Base-by-base conservation (phyloP, 2,113 vertebrate genomes). In the Channa argus region DNA sequence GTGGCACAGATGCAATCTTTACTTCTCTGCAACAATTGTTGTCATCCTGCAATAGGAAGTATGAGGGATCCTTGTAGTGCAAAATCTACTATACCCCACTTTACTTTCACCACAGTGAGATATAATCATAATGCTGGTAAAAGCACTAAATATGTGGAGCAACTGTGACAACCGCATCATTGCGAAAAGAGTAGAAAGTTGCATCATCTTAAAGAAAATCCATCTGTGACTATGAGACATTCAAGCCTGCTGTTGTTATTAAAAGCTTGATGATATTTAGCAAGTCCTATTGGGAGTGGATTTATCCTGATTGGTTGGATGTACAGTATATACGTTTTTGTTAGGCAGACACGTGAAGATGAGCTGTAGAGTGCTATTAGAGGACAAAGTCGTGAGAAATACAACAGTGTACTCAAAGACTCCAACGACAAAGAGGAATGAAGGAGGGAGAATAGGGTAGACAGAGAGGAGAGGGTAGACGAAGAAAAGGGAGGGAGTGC, bases 401-500 rank as follows among this genome's bases (percentile, higher is more conserved):
- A 64, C 66, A 75, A 58, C 41, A n/a, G 15, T 44, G 56, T 64
- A 68, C 41, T 84, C 76, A 82, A 71, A 83, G 76, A 77, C 67
- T 73, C 75, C 71, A 86, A 81, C 63, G 85, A 76, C 75, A 74
- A 78, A 77, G 75, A 86, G 65, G 74, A 76, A 73, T 68, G 78
- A 84, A 87, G 71, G 72, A 79, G 61, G 81, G 68, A 77, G 74
- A 85, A 55, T 38, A 63, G 86, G 46, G 77, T 50, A 81, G 83
- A 80, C 37, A n/a, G 71, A 81, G 70, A 85, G 81, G 81, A 86
- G 85, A 88, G 85, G 88, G 84, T 82, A 83, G 86, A 88, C 65
- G 38, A 86, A 89, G 84, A 59, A 68, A 24, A 85, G 70, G 71
- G 79, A 84, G 83, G 88, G 89, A 91, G 91, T 76, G 90, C 82